Conservation (phyloP, 2,113 vertebrate genomes). For the Ciconia stormi region DNA sequence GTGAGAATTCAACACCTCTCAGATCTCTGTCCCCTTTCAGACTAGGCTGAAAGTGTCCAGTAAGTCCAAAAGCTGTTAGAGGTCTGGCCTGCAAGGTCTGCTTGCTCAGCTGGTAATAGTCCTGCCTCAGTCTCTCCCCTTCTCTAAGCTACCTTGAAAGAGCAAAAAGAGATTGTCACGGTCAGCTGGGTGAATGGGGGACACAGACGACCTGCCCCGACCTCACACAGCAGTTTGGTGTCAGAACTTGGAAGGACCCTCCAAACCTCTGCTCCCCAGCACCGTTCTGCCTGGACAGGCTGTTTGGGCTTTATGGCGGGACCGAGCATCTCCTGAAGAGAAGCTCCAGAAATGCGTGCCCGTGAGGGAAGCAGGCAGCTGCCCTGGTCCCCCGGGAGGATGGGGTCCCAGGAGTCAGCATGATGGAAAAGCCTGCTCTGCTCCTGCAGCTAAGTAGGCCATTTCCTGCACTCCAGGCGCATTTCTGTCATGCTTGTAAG, state of each 20-base stretch:
- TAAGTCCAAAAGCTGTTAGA: not conserved
- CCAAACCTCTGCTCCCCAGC: not conserved
- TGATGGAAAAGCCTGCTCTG: not conserved
- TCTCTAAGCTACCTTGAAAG: not conserved
- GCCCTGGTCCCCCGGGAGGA: not conserved
- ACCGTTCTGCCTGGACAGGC: not conserved
- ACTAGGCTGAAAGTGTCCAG: accelerated
- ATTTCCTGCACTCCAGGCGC: slow-evolving; percentile 42
- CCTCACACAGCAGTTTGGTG: not conserved
- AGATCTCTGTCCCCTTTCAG: not conserved
- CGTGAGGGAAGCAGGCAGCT: not conserved
- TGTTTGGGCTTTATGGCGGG: not conserved
- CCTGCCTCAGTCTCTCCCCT: not conserved
- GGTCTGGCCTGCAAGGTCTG: not conserved
- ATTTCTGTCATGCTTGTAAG: slow-evolving; percentile 41
- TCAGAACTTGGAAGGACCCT: not conserved
- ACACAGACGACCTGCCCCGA: not conserved
- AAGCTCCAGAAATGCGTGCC: not conserved
- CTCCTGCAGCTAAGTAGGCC: slow-evolving; percentile 51
- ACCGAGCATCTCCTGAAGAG: not conserved
- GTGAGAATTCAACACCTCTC: not conserved
- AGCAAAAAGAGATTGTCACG: not conserved
- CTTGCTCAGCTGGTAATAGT: not conserved
- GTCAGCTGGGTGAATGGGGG: not conserved
- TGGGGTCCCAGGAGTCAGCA: accelerated